Base-by-base conservation (phyloP, 1,140 invertebrate genomes). In the Ruditapes philippinarum region DNA sequence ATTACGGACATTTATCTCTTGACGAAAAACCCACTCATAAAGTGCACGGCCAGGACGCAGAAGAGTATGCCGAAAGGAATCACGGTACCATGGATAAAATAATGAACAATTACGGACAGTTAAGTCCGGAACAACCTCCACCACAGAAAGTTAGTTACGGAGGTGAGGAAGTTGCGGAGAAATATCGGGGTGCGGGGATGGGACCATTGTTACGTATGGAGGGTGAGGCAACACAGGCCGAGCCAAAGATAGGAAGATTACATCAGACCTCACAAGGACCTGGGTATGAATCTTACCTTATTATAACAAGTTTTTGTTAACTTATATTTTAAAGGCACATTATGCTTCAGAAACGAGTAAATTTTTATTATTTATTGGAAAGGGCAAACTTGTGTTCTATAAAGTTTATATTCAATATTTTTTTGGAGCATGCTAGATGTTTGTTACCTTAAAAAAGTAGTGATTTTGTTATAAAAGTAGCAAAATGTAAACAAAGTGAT, bases 141-240 rank as follows among this genome's bases (percentile, higher is more conserved):
- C 83, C 86, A 0, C 92, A 91, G 14, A 93, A 92, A 73, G 89
- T 95, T 38, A 91, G 91, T 51, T 89, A 91, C 28, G 95, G 94
- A 12, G 95, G 91, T n/a, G 91, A 94, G 40, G 95, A 94, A 33
- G 93, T 94, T 28, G 92, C 93, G 14, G 93, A 93, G 25, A 95
- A 94, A 70, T 92, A 94, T 60, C 88, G 89, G 40, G 95, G 94
- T 28, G 91, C 92, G 25, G 92, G 82, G 17, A 95, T 95, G 94
- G 93, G 94, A 1, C 94, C 94, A 12, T 40, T 95, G 14, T 40
- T 95, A 49, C 89, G 94, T 51, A 92, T 93, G 92, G 94, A 95
- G 85, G 93, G 92, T 28, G 78, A 89, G 42, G 70, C 87, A 42
- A 89, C 91, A 36, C 84, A 88, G 22, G 76, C 74, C 22, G 92